A percentile compares a stretch with the other conserved stretches of the same genome.
phyloP scores from a whole-genome alignment of 2,797 vertebrate species.

The Sciaenops ocellatus region DNA sequence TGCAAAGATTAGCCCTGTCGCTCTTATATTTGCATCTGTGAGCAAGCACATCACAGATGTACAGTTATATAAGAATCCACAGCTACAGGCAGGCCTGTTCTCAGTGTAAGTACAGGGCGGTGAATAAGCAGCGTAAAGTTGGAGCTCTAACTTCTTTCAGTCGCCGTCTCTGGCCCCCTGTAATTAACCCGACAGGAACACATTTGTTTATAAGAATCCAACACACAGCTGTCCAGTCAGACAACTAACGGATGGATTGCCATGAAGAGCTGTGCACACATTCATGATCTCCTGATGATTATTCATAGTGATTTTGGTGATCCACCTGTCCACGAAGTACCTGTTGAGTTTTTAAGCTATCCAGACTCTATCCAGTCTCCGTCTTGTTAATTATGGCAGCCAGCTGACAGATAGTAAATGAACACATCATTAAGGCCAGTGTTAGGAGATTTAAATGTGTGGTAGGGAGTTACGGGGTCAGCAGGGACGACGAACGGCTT shows the following conservation, averaged over 20 bases:
- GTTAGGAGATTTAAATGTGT: constrained; percentile 16
- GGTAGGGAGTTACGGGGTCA: constrained; percentile 32
- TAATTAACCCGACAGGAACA: constrained; percentile 60
- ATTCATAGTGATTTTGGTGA: not conserved
- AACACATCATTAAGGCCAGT: not conserved
- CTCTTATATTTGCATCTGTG: constrained; percentile 31
- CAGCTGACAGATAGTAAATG: not conserved
- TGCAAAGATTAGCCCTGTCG: constrained; percentile 34
- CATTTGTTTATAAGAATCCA: constrained; percentile 31
- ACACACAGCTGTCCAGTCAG: constrained; percentile 7
- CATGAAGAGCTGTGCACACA: not conserved
- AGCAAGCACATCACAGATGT: constrained; percentile 1
- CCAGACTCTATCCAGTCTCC: too few species aligned
- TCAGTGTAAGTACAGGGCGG: constrained; percentile 41
- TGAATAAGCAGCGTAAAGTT: constrained; percentile 5
- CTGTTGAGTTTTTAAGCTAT: too few species aligned
- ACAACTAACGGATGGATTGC: not conserved
- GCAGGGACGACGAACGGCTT: constrained; percentile 31
- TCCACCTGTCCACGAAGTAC: not conserved
- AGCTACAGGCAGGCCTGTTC: constrained; percentile 34
- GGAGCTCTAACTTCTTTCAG: constrained; percentile 23
- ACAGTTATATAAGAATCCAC: constrained; percentile 13
- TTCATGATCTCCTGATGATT: not conserved
- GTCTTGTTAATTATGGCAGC: not conserved
- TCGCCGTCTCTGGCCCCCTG: constrained; percentile 34